A percentile compares a stretch with the other conserved stretches of the same genome.
These are phyloP conservation scores for Tiaroga cobitis DNA, from an alignment of 2,797 vertebrate species.

Conservation along the genomic window DNA sequence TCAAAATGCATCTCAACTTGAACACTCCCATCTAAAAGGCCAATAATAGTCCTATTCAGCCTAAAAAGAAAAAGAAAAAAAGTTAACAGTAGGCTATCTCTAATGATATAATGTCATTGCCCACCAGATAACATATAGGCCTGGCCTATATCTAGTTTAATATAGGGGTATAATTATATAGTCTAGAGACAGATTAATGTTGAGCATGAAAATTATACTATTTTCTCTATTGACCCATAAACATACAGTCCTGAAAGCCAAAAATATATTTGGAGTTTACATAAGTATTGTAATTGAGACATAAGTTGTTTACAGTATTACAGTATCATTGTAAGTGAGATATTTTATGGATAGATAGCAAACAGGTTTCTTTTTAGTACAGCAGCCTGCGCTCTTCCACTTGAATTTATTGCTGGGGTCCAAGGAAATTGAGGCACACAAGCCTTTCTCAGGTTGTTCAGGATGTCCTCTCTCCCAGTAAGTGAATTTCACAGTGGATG, in stretches of 20 bases:
- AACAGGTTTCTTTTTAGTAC: conserved; percentile 59
- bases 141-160: background rate
- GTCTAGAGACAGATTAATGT: background rate
- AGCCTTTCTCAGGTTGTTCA: background rate
- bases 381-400: conserved; percentile 72
- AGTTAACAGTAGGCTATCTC: background rate
- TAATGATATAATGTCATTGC: background rate
- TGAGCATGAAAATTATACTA: background rate
- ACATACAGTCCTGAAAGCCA: background rate
- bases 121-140: background rate
- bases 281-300: background rate
- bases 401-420: background rate
- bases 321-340: background rate
- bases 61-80: background rate
- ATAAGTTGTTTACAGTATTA: background rate
- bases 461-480: conserved; percentile 71
- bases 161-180: background rate
- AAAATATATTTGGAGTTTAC: background rate
- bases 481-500: background rate
- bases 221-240: background rate
- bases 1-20: background rate
- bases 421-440: conserved; percentile 68
- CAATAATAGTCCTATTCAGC: background rate
- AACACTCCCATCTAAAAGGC: background rate
- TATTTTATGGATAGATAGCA: conserved; percentile 57